Base-by-base conservation (phyloP, 2,113 vertebrate species). In the Tragelaphus strepsiceros region DNA sequence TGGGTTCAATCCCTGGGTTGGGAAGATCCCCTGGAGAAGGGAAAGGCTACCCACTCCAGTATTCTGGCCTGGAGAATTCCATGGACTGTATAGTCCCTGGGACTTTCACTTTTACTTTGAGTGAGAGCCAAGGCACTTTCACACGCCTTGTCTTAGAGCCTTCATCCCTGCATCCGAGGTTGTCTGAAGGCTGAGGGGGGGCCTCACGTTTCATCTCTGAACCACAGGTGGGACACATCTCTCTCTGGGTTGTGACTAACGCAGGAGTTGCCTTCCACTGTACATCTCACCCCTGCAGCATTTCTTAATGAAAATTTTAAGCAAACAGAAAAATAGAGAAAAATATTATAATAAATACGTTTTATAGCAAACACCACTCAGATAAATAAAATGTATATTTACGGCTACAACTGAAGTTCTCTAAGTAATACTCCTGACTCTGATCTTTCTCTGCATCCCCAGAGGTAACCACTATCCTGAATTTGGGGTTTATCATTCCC, bases 271-370 rank as follows among this genome's bases (percentile, higher is more conserved):
- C 54, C 39, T 85, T 80, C 46, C 30, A 85, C 43, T n/a, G 15
- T 35, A 91, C 26, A 49, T 22, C 46, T 16, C 43, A 71, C 30
- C 15, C 5, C 24, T 30, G 46, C 0, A 43, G 53, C 43, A 61
- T 81, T 80, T 88, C 35, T 30, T n/a, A 89, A 49, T 61, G 26
- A 94, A 85, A 51, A 54, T 28, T 83, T 43, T 43, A 62, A 32
- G 26, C 54, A 87, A 94, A 88, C 2, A 86, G n/a, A 90, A 84
- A 95, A 74, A 61, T 2, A 54, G n/a, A 81, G n/a, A 35, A 93
- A 96, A 96, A 91, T n/a, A 83, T 0, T 82, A 39, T 64, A 62
- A 83, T 28, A 91, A 77, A 91, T 88, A 46, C 11, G 7, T 71
- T 54, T 77, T 67, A 22, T 54, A 90, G 12, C 43, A 96, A 58